Evolutionary conservation across 2,888 invertebrate genomes (phyloP), one percentile per base, ranked within the genome.

Genomic region (Petrophora chlorosata): DNA sequence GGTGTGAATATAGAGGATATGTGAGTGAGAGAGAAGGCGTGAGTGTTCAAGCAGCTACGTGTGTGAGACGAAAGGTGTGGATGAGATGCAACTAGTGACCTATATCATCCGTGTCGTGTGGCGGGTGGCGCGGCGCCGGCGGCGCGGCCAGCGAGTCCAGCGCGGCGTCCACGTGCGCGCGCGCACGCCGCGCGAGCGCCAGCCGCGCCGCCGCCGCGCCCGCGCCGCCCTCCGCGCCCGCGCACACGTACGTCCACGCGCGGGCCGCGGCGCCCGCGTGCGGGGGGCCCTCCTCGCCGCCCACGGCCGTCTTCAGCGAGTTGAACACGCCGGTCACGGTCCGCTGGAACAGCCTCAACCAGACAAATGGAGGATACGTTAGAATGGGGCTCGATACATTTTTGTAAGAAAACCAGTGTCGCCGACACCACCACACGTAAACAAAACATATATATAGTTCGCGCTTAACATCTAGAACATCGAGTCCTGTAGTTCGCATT

Each of bases 281-380:
- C 63, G 66, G 59, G 74, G 79, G 2, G 50, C 43, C 68, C 4
- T 76, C 85, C 57, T 87, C 87, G 0, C 79, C 88, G 0, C 89
- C 89, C 28, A 90, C 90, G 0, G 94, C 95, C 13, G 95, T 95
- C 76, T 93, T 94, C 32, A 96, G 89, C 0, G 94, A 94, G 77
- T 95, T 95, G 73, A 96, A 94, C 55, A 96, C 94, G 0, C 95
- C 95, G 0, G 94, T 95, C 58, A 95, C 94, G 0, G 95, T 95
- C 71, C 94, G 94, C 0, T 94, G 94, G 68, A 95, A 92, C 71
- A 95, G 82, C 81, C 95, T 93, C 67, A 9, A 25, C 2, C 19
- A 7, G 7, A 7, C 4, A 2, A n/a, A n/a, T n/a, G n/a, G n/a
- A n/a, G n/a, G n/a, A n/a, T n/a, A n/a, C n/a, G n/a, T n/a, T n/a